A percentile compares a stretch with the other conserved stretches of the same genome.
Conservation (phyloP, 30 jellyfish, hydroid and myxozoan species). For the Sanderia malayensis region DNA sequence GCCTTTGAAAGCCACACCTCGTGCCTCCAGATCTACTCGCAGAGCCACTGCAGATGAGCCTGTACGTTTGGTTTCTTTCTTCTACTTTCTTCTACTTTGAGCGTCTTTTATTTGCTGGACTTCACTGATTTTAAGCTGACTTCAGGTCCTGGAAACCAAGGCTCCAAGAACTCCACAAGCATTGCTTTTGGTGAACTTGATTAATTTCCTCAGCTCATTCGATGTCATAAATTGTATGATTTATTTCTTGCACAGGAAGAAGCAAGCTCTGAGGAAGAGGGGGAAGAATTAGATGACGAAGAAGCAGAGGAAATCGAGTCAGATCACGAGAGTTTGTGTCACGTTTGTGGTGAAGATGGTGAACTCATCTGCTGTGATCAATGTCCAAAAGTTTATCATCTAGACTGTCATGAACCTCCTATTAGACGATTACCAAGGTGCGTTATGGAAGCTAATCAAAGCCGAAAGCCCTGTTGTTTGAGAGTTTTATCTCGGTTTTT, state of each 20-base stretch:
- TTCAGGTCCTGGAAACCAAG: too few relatives aligned
- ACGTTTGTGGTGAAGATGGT: slow-evolving; percentile 93
- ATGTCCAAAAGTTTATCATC: slow-evolving; percentile 88
- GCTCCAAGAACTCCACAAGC: too few relatives aligned
- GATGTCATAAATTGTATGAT: too few relatives aligned
- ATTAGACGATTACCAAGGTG: slow-evolving; percentile 87
- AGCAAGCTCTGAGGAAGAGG: slow-evolving; percentile 32
- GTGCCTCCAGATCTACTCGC: neutral
- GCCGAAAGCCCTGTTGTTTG: too few relatives aligned
- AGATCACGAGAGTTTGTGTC: slow-evolving; percentile 88
- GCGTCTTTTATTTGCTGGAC: too few relatives aligned
- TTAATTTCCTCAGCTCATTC: too few relatives aligned
- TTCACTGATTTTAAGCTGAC: too few relatives aligned
- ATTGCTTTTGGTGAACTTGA: too few relatives aligned
- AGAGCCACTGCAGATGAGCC: neutral
- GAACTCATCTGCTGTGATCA: slow-evolving; percentile 85
- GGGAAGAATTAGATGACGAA: slow-evolving; percentile 40
- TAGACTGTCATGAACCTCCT: slow-evolving; percentile 94
- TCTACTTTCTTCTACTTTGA: too few relatives aligned
- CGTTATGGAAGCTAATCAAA: too few relatives aligned
- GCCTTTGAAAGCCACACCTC: neutral
- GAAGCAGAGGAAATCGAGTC: slow-evolving; percentile 53
- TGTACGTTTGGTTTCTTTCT: too few relatives aligned
- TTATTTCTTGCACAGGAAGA: slow-evolving; percentile 15
- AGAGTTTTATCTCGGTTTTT: too few relatives aligned